Conservation (phyloP, 2,113 vertebrate species). For the Macaca mulatta region DNA sequence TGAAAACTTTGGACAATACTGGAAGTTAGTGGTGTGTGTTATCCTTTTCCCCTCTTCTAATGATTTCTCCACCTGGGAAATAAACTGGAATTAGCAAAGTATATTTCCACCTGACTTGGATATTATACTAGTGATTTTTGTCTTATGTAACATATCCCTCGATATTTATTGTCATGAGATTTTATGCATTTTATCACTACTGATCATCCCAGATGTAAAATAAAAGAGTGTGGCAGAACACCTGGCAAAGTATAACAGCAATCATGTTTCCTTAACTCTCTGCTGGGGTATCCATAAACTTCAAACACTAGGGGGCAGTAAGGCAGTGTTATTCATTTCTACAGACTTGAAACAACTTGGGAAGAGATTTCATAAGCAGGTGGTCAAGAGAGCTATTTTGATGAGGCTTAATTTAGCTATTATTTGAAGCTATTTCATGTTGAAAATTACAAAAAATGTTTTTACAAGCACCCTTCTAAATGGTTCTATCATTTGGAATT, state of each 20-base stretch:
- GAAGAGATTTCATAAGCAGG: neutral
- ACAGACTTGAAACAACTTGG: neutral
- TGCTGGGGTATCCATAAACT: neutral
- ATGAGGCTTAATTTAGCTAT: neutral
- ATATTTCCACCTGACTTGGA: neutral
- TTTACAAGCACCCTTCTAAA: neutral
- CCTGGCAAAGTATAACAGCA: neutral
- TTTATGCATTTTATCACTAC: neutral
- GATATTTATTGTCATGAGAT: neutral
- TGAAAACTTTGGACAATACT: neutral
- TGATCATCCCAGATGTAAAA: neutral
- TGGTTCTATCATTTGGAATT: neutral
- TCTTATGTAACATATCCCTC: neutral
- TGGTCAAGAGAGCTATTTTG: neutral
- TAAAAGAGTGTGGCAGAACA: neutral
- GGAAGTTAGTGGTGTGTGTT: neutral
- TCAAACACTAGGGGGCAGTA: neutral
- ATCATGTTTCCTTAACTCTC: neutral
- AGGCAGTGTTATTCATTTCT: neutral
- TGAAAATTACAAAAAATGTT: neutral
- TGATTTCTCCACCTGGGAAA: neutral
- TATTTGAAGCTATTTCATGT: neutral
- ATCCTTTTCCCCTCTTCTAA: neutral
- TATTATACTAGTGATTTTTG: neutral
- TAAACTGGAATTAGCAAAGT: neutral